A percentile compares a stretch with the other conserved stretches of the same genome.
Evolutionary conservation across 2,797 vertebrate genomes (phyloP).

Genomic region (Heterohyrax brucei): DNA sequence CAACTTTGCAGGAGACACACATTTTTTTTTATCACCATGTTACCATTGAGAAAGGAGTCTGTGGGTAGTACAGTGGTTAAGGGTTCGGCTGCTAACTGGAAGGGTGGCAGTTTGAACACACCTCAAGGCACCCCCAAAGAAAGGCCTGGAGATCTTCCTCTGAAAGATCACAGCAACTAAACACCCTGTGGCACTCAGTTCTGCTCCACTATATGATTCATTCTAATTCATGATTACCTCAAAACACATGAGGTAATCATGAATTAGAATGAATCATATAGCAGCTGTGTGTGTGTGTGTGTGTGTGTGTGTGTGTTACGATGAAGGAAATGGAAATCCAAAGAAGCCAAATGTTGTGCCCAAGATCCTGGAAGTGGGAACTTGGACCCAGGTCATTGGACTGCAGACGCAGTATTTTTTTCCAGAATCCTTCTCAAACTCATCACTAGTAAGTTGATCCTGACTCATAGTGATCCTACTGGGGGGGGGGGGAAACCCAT

Average conservation of each 20-base stretch:
- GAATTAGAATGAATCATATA: not conserved
- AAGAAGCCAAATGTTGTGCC: not conserved
- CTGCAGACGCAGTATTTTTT: not conserved
- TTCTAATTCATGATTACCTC: not conserved
- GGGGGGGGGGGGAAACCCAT: too few relatives aligned
- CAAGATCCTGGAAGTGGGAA: not conserved
- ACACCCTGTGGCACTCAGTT: not conserved
- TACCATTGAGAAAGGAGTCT: not conserved
- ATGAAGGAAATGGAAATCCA: constrained; percentile 11
- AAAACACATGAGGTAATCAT: not conserved
- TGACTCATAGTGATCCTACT: too few relatives aligned
- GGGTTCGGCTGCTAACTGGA: not conserved
- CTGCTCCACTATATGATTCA: not conserved
- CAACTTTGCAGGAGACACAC: not conserved
- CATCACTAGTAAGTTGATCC: too few relatives aligned
- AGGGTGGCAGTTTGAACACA: not conserved
- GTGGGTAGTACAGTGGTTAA: not conserved
- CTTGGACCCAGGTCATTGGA: not conserved
- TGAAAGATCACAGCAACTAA: not conserved
- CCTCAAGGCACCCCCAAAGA: not conserved
- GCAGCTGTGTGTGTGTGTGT: not conserved
- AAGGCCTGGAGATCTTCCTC: not conserved
- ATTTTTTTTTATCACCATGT: not conserved
- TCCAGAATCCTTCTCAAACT: not conserved
- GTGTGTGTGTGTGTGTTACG: not conserved